These are phyloP conservation scores for Rhingia campestris DNA, from an alignment of 2,888 invertebrate species.

Conservation along the genomic window DNA sequence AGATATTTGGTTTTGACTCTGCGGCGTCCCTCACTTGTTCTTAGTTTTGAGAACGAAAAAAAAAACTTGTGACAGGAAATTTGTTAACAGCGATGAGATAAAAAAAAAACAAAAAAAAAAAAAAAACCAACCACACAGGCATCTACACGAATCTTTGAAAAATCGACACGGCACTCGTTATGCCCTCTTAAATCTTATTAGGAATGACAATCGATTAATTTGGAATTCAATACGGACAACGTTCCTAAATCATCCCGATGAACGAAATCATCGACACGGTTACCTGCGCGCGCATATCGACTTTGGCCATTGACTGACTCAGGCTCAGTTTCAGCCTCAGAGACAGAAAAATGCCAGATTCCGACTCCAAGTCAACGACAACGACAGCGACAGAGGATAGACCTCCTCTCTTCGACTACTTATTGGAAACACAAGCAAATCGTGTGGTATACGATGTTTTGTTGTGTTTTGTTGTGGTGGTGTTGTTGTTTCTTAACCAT, in stretches of 20 bases:
- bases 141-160: constrained; percentile 71
- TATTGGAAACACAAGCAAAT: constrained; percentile 33
- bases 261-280: constrained; percentile 48
- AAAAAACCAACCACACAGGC: constrained; percentile 44
- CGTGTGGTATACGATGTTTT: constrained; percentile 23
- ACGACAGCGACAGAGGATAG: not conserved
- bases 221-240: constrained; percentile 78
- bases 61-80: constrained; percentile 75
- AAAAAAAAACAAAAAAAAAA: constrained; percentile 38
- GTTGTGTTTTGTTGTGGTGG: constrained; percentile 56
- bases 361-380: not conserved
- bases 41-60: not conserved
- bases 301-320: constrained; percentile 55
- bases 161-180: constrained; percentile 76
- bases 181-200: constrained; percentile 79
- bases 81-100: constrained; percentile 73
- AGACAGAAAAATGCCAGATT: constrained; percentile 3
- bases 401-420: constrained; percentile 3
- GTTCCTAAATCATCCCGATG: constrained; percentile 67
- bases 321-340: constrained; percentile 3
- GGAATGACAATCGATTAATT: constrained; percentile 81
- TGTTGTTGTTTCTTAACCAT: constrained; percentile 76
- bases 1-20: too few relatives aligned
- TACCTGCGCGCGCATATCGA: constrained; percentile 62
- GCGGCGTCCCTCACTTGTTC: too few relatives aligned